Base-by-base conservation (phyloP, 2,113 vertebrate genomes). In the Hirundichthys speculiger region DNA sequence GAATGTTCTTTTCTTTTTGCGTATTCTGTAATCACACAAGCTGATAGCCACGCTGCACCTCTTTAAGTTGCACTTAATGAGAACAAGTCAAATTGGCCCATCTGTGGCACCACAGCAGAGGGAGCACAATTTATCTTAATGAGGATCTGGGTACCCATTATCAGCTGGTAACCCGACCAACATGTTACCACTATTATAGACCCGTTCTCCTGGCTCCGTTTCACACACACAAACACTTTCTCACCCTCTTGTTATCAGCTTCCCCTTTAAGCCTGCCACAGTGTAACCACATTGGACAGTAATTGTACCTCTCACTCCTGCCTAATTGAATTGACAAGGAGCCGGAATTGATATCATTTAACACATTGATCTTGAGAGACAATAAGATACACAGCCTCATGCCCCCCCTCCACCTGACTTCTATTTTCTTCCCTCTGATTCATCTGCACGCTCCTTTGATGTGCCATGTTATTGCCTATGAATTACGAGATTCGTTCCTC, bases 301-400 rank as follows among this genome's bases (percentile, higher is more conserved):
- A 90, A 94, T 93, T 93, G 89, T 87, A 85, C 89, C 92, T 90
- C 81, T 86, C 77, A 73, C 92, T 82, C 74, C 89, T 80, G 69
- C 80, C 79, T 94, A 93, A 94, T 94, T 94, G 92, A 94, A 91
- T 90, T 89, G 90, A 92, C 87, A 89, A 86, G 83, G 75, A 82
- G 88, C 90, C 88, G 73, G 74, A 91, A 92, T 92, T 91, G 86
- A 64, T 94, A 86, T 92, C 90, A 89, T 89, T 94, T 93, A 93
- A 76, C 87, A 80, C 85, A 92, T 92, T 92, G 91, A 94, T 92
- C 86, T 75, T 82, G 58, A 64, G 70, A 88, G 73, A 86, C 76
- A 83, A 76, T 60, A 74, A 84, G 79, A 90, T 61, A 55, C 82
- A 84, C 82, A 76, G 64, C 62, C 61, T 78, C 40, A 47, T 63